Evolutionary conservation across 2,113 vertebrate species (phyloP).

Genomic region (Channa maculata): DNA sequence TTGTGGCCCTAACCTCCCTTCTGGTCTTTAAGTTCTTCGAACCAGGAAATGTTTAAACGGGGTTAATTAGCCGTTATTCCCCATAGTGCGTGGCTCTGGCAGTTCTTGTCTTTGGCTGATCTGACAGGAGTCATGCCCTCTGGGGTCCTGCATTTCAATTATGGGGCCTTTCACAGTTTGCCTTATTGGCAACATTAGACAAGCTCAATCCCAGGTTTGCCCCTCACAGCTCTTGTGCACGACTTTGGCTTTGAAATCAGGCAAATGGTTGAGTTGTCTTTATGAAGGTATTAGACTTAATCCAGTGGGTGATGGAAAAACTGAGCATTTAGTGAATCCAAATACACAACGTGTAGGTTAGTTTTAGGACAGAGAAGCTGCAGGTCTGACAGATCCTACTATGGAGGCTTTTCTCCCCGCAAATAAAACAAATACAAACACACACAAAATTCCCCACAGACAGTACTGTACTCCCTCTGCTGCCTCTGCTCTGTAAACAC

Average conservation of each 20-base stretch:
- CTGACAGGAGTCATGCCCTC: slow-evolving; percentile 84
- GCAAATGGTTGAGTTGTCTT: slow-evolving; percentile 9
- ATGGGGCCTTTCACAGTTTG: slow-evolving; percentile 70
- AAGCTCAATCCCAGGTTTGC: slow-evolving; percentile 65
- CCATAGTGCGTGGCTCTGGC: slow-evolving; percentile 69
- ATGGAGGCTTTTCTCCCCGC: background rate
- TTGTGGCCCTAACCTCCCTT: slow-evolving; percentile 50
- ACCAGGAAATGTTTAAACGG: slow-evolving; percentile 86
- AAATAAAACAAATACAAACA: slow-evolving; percentile 6
- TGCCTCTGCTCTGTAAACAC: slow-evolving; percentile 71
- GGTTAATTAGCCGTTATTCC: slow-evolving; percentile 82
- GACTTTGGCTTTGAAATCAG: slow-evolving; percentile 60
- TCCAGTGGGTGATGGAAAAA: background rate
- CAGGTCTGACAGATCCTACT: background rate
- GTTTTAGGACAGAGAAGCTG: background rate
- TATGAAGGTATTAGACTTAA: slow-evolving; percentile 2
- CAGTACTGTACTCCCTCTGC: slow-evolving; percentile 70
- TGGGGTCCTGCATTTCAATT: slow-evolving; percentile 74
- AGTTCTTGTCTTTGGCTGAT: slow-evolving; percentile 75
- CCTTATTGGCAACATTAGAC: slow-evolving; percentile 77
- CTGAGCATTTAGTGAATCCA: background rate
- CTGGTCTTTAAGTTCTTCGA: slow-evolving; percentile 85
- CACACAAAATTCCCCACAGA: slow-evolving; percentile 34
- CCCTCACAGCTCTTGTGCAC: slow-evolving; percentile 37
- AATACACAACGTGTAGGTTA: background rate